Percentiles rank a stretch among this genome's conserved stretches.
phyloP scores from a whole-genome alignment of 2,113 vertebrate species.

The Gulo gulo region DNA sequence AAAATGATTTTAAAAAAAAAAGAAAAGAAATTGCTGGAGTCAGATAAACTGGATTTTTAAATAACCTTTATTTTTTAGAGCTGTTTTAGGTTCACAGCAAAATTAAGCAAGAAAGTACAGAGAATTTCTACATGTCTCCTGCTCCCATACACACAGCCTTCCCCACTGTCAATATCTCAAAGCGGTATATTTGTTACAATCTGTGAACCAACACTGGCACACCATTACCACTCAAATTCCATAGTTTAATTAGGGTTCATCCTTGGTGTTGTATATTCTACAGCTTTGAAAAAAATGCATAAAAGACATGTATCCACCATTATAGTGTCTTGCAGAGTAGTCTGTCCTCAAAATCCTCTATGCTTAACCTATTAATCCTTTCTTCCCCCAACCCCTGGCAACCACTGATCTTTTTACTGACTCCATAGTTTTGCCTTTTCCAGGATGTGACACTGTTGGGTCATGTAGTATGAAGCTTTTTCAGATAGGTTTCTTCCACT shows the following conservation, averaged over 20 bases:
- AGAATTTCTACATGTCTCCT: not conserved
- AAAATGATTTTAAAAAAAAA: too few species aligned
- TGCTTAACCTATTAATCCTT: not conserved
- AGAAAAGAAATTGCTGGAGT: not conserved
- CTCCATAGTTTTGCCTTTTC: not conserved
- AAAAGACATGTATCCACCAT: not conserved
- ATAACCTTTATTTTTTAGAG: not conserved
- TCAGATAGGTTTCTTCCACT: not conserved
- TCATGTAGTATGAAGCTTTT: not conserved
- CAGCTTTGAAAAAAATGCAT: not conserved
- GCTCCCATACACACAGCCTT: not conserved
- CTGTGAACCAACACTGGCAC: not conserved
- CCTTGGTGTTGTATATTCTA: not conserved
- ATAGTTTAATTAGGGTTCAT: not conserved
- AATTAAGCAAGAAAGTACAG: not conserved
- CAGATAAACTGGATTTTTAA: not conserved
- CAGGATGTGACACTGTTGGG: not conserved
- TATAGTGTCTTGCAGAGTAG: not conserved
- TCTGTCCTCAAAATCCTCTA: not conserved
- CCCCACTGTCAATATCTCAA: not conserved
- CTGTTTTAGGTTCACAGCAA: not conserved
- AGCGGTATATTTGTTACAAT: not conserved
- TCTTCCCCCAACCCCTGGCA: not conserved
- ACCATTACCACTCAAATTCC: not conserved
- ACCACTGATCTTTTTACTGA: not conserved